A percentile compares a stretch with the other conserved stretches of the same genome.
Conservation (phyloP, 2,113 vertebrate species). For the Tretioscincus oriximinensis region DNA sequence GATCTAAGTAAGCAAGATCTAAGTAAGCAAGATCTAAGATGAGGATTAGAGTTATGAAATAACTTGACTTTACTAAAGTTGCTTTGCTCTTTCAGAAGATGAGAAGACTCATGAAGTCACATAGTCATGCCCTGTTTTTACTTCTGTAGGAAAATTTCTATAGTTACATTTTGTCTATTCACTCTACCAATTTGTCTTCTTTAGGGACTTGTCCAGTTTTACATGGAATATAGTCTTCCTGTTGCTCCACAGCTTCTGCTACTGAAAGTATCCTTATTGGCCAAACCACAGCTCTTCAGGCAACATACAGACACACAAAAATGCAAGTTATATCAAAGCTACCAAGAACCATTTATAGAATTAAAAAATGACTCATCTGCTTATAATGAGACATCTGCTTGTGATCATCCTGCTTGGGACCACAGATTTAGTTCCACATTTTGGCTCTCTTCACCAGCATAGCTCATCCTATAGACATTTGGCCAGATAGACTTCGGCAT, state of each 20-base stretch:
- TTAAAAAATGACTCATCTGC: not conserved
- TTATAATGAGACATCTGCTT: slow-evolving; percentile 16
- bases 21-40: too few relatives aligned
- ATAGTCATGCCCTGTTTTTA: not conserved
- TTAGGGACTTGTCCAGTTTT: not conserved
- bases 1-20: too few relatives aligned
- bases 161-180: not conserved
- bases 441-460: slow-evolving; percentile 24
- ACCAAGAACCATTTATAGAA: not conserved
- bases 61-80: not conserved
- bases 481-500: slow-evolving; percentile 27
- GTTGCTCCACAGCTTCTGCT: not conserved
- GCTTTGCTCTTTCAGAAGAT: not conserved
- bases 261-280: not conserved
- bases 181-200: not conserved
- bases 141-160: not conserved
- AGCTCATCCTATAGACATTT: not conserved
- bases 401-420: not conserved
- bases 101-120: not conserved
- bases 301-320: not conserved
- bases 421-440: not conserved
- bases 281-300: not conserved
- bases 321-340: not conserved
- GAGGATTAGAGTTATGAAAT: not conserved
- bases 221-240: not conserved